Evolutionary conservation across 2,888 invertebrate genomes (phyloP).

Genomic region (Andrena haemorrhoa): DNA sequence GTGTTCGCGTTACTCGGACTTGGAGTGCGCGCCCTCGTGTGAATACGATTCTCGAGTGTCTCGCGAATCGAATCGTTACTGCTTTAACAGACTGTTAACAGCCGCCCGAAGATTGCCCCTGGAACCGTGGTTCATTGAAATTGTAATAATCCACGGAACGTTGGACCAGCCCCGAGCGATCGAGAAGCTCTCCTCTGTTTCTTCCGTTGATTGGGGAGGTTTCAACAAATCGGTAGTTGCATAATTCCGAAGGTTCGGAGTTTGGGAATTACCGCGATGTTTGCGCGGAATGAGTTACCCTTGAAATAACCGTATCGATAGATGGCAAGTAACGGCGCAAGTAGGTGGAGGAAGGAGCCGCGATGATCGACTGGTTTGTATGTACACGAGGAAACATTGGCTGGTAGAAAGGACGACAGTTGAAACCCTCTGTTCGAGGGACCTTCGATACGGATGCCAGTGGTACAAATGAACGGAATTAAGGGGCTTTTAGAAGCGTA

Average conservation of each 20-base stretch:
- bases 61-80: slow-evolving; percentile 73
- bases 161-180: slow-evolving; percentile 11
- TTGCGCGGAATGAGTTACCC: neutral
- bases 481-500: slow-evolving; percentile 80
- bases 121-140: slow-evolving; percentile 41
- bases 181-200: neutral
- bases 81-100: slow-evolving; percentile 66
- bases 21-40: slow-evolving; percentile 75
- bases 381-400: slow-evolving; percentile 39
- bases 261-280: neutral
- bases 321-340: slow-evolving; percentile 3
- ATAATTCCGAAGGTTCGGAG: neutral
- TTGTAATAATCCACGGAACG: slow-evolving; percentile 44
- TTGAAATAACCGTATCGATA: neutral
- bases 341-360: slow-evolving; percentile 13
- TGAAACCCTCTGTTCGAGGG: slow-evolving; percentile 64
- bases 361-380: slow-evolving; percentile 60
- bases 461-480: slow-evolving; percentile 81
- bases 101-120: slow-evolving; percentile 14
- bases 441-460: slow-evolving; percentile 74
- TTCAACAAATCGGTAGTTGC: no score
- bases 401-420: slow-evolving; percentile 62
- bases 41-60: slow-evolving; percentile 77
- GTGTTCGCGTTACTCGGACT: slow-evolving; percentile 72
- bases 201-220: neutral